Percentiles rank a stretch among this genome's conserved stretches.
phyloP scores from a whole-genome alignment of 35 echinoderm and acorn worm genomes.

The Apostichopus japonicus region DNA sequence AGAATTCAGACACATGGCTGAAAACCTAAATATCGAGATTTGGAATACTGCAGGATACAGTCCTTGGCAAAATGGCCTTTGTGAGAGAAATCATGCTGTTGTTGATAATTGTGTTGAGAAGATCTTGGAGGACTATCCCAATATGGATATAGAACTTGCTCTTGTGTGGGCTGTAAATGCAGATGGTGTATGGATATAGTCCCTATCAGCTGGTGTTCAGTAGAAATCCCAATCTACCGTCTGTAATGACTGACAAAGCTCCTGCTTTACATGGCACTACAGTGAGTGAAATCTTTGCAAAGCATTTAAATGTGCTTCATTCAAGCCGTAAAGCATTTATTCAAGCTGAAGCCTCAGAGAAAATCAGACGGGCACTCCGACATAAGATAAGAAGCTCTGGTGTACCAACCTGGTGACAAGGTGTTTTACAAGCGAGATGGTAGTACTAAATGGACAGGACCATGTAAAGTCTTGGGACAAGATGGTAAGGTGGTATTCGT shows the following conservation, averaged over 20 bases:
- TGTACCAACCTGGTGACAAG: too few relatives aligned
- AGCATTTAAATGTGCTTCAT: too few relatives aligned
- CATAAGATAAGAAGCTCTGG: too few relatives aligned
- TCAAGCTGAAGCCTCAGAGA: too few relatives aligned
- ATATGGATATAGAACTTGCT: too few relatives aligned
- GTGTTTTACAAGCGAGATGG: too few relatives aligned
- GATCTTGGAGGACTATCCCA: conserved; percentile 43
- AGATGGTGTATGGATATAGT: conserved; percentile 50
- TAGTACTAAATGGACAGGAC: not conserved
- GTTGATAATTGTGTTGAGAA: conserved; percentile 35
- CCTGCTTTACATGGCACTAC: conserved; percentile 53
- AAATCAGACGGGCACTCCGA: too few relatives aligned
- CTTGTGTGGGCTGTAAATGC: conserved; percentile 42
- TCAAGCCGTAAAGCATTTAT: too few relatives aligned
- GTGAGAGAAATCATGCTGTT: conserved; percentile 46
- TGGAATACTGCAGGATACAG: conserved; percentile 26
- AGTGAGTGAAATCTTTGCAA: conserved; percentile 29
- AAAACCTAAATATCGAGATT: conserved; percentile 58
- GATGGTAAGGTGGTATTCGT: too few relatives aligned
- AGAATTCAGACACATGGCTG: conserved; percentile 33
- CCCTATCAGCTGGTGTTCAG: conserved; percentile 37
- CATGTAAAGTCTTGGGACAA: not conserved
- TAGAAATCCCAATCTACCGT: conserved; percentile 53
- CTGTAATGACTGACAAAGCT: conserved; percentile 21
- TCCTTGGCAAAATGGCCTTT: conserved; percentile 33